Evolutionary conservation across 1,140 invertebrate species (phyloP), one percentile per base, ranked within the genome.

Genomic region (Drosophila sproati): DNA sequence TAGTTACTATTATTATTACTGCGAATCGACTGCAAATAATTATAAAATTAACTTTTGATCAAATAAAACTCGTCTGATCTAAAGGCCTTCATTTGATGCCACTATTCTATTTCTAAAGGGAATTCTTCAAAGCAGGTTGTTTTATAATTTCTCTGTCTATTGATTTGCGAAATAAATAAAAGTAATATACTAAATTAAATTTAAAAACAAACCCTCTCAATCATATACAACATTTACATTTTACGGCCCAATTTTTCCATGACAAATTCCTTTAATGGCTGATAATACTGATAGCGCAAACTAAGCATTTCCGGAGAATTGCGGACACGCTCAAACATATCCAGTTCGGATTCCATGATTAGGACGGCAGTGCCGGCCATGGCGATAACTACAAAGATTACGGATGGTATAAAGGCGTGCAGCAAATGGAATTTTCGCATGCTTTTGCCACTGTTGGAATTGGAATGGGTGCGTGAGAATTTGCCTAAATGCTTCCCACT

Each of bases 201-300:
- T 29, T 32, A 20, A 56, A 71, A 29, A 6, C 34, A 20, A n/a
- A 47, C 29, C 39, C 10, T 57, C 29, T 34, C 7, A 28, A 52
- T 60, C 10, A 41, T 43, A 10, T 43, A 43, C 39, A 43, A 10
- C 10, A 4, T 45, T 64, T 72, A 88, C 50, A 77, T 67, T 60
- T 86, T 74, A 6, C 73, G 72, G 12, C 86, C 80, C 8, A 91
- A 51, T 61, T 83, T 91, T 4, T 78, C 64, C 12, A 90, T 50
- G 12, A 96, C 92, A 93, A 96, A 97, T 75, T 97, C 95, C 93
- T 97, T 97, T 29, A 96, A 93, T 5, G 97, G 96, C 85, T 96
- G 95, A 92, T 98, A 98, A 91, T 97, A 97, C 82, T 97, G 95
- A 82, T 95, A 95, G 70, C 95, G 94, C 50, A 97, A 94, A 54